phyloP scores from a whole-genome alignment of 2,888 invertebrate genomes.

The Pimpla rufipes region DNA sequence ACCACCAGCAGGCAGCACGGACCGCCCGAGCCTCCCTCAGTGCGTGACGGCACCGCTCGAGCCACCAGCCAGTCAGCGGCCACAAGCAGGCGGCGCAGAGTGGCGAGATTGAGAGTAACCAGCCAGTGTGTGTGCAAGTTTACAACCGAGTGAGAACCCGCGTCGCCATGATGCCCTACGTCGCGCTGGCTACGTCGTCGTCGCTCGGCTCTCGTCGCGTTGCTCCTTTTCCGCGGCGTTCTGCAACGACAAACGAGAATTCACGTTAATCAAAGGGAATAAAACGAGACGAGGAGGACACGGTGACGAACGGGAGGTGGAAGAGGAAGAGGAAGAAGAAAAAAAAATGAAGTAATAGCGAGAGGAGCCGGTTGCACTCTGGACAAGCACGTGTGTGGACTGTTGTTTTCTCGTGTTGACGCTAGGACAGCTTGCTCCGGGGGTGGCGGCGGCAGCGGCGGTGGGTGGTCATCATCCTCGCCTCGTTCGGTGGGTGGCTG shows the following conservation, averaged over 20 bases:
- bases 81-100: constrained; percentile 68
- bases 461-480: constrained; percentile 62
- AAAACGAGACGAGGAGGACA: not conserved
- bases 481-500: constrained; percentile 10
- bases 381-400: constrained; percentile 19
- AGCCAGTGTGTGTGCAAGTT: not conserved
- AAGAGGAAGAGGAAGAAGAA: no score
- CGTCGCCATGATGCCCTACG: constrained; percentile 75
- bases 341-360: constrained; percentile 8
- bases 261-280: not conserved
- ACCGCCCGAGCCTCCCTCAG: constrained; percentile 75
- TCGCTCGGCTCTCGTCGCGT: constrained; percentile 46
- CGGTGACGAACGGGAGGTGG: not conserved
- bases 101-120: constrained; percentile 23
- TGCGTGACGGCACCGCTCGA: constrained; percentile 76
- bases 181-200: constrained; percentile 70
- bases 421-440: not conserved
- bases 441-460: not conserved
- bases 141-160: constrained; percentile 53
- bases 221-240: constrained; percentile 59
- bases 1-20: constrained; percentile 40
- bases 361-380: not conserved
- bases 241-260: not conserved
- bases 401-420: constrained; percentile 11
- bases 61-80: constrained; percentile 61